These are phyloP conservation scores for Lasioglossum villosulum DNA, from an alignment of 2,888 invertebrate genomes.

Conservation along the genomic window DNA sequence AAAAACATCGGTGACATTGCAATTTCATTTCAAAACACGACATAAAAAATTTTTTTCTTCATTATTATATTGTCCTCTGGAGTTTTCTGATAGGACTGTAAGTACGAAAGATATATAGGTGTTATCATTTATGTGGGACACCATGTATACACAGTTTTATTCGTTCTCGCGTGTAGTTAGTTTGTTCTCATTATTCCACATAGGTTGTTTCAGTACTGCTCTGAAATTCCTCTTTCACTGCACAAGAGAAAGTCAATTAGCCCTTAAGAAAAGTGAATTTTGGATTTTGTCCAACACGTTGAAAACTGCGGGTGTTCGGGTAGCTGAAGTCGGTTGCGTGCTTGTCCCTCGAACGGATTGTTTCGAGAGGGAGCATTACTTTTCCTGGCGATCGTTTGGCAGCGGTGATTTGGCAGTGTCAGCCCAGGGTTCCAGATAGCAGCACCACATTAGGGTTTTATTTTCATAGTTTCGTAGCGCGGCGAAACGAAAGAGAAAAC, in stretches of 20 bases:
- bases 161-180: no score
- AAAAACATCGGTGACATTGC: no score
- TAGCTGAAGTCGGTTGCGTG: not conserved
- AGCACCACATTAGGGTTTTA: not conserved
- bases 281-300: not conserved
- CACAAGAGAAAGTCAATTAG: not conserved
- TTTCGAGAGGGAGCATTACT: not conserved
- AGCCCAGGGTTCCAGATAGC: not conserved
- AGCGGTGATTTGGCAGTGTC: not conserved
- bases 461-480: not conserved
- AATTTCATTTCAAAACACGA: no score
- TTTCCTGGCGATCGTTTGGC: not conserved
- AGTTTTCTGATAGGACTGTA: no score
- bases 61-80: no score
- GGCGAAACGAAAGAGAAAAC: constrained; percentile 53
- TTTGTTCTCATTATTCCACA: no score
- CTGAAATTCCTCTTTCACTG: no score
- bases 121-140: no score
- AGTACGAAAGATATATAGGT: no score
- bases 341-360: not conserved
- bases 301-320: not conserved
- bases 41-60: no score
- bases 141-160: no score
- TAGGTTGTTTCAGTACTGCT: no score
- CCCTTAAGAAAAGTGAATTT: not conserved